Evolutionary conservation across 2,888 invertebrate genomes (phyloP).

Genomic region (Calameuta idolon): DNA sequence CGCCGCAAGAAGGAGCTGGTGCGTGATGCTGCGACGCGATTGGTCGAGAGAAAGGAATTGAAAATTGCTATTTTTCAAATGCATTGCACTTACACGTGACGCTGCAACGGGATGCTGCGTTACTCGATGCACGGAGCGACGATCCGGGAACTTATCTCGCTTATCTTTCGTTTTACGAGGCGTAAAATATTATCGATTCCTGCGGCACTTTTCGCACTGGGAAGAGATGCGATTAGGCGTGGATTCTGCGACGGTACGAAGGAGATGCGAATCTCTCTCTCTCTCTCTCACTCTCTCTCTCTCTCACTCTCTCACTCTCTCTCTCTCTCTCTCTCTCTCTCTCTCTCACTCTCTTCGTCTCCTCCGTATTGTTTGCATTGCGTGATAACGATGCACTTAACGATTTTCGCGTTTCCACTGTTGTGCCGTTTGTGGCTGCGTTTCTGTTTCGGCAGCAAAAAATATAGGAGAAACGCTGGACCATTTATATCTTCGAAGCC

Average conservation of each 20-base stretch:
- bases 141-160: neutral
- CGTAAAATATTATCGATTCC: neutral
- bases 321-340: no score
- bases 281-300: no score
- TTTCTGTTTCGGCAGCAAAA: no score
- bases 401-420: neutral
- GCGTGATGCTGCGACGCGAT: neutral
- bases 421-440: no score
- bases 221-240: neutral
- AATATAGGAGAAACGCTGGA: no score
- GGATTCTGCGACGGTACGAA: no score
- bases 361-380: neutral
- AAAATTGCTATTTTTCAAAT: no score
- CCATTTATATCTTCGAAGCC: no score
- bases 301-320: no score
- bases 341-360: no score
- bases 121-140: neutral
- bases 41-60: neutral
- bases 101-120: neutral
- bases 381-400: neutral
- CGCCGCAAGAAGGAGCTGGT: neutral
- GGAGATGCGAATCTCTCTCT: no score
- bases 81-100: neutral
- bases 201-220: neutral
- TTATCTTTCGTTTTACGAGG: neutral